These are phyloP conservation scores for Etheostoma nigrum DNA, from an alignment of 2,797 vertebrate species.

Conservation along the genomic window DNA sequence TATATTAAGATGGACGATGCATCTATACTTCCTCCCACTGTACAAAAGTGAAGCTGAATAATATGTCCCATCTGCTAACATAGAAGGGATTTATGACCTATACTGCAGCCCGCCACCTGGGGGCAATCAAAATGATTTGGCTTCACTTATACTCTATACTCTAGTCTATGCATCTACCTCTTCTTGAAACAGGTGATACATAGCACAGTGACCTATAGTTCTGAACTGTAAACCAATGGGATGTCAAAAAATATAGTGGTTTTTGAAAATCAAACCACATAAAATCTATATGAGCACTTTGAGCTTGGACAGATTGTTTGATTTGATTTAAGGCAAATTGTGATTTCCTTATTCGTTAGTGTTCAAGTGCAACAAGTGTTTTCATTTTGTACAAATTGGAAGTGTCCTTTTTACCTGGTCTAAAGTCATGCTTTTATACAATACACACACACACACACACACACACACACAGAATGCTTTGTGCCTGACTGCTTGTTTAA, in stretches of 20 bases:
- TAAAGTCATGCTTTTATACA: constrained; percentile 5
- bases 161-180: no score
- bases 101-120: no score
- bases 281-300: no score
- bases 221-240: not conserved
- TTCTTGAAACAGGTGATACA: not conserved
- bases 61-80: no score
- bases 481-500: constrained; percentile 37
- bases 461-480: constrained; percentile 24
- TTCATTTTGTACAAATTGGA: not conserved
- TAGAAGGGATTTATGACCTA: no score
- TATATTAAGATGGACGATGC: not conserved
- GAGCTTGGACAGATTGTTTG: not conserved
- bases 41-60: no score
- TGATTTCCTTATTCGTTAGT: not conserved
- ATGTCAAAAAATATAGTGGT: no score
- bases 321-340: not conserved
- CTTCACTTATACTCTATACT: no score
- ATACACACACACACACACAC: constrained; percentile 5
- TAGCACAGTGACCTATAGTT: not conserved
- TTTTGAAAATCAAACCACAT: no score
- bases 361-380: not conserved
- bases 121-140: no score
- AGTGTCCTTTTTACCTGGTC: not conserved
- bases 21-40: not conserved